Conservation (phyloP, 2,888 invertebrate genomes). For the Hipparchia sbordonii region DNA sequence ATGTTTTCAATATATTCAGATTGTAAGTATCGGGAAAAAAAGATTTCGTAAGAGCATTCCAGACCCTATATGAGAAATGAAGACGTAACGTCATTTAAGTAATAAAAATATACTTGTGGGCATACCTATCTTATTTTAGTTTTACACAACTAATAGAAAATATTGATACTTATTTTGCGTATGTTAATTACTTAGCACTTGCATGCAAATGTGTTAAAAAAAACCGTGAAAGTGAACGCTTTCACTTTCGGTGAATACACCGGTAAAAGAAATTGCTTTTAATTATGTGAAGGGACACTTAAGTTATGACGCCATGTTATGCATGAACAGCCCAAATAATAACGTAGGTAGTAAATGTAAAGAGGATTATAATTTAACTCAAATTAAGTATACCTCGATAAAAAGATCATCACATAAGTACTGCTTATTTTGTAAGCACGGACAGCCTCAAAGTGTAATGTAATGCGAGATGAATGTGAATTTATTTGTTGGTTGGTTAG, state of each 20-base stretch:
- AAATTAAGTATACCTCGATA: not conserved
- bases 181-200: conserved; percentile 15
- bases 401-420: not conserved
- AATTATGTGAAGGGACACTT: conserved; percentile 33
- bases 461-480: too few species aligned
- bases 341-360: not conserved
- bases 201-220: conserved; percentile 6
- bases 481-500: too few species aligned
- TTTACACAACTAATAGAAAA: conserved; percentile 1
- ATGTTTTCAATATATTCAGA: too few species aligned
- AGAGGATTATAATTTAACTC: not conserved
- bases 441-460: too few species aligned
- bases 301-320: not conserved
- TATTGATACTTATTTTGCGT: conserved; percentile 2
- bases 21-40: too few species aligned
- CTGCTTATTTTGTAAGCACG: too few species aligned
- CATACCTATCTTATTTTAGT: not conserved
- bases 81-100: too few species aligned
- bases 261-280: conserved; percentile 27
- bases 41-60: too few species aligned
- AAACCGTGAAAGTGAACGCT: conserved; percentile 15
- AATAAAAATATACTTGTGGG: too few species aligned
- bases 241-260: conserved; percentile 26
- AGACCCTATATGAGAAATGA: too few species aligned
- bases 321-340: not conserved